phyloP scores from a whole-genome alignment of 2,113 vertebrate species.

The Barbus barbus region DNA sequence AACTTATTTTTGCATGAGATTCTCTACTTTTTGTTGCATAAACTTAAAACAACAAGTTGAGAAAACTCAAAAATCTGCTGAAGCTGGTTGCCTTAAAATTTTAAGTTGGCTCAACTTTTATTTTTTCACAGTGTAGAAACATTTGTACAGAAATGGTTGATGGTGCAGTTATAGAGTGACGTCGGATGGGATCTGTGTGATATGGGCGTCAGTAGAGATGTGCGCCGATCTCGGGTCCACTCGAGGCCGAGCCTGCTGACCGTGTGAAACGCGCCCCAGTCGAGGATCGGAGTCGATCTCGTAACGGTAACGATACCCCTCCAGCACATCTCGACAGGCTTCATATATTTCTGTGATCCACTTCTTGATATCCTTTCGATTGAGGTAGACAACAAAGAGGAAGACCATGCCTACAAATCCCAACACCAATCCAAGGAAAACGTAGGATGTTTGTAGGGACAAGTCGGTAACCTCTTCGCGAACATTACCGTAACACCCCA shows the following conservation, averaged over 20 bases:
- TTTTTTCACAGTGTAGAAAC: too few relatives aligned
- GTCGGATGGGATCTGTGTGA: constrained; percentile 59
- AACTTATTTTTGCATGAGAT: too few relatives aligned
- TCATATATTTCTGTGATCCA: constrained; percentile 74
- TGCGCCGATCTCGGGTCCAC: constrained; percentile 46
- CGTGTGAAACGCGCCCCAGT: constrained; percentile 22
- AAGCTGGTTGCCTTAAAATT: too few relatives aligned
- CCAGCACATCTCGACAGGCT: constrained; percentile 73
- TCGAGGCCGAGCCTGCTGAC: constrained; percentile 25
- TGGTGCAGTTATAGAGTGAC: constrained; percentile 11
- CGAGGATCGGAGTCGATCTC: constrained; percentile 78
- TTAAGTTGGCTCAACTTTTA: too few relatives aligned
- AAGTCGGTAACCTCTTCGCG: constrained; percentile 60
- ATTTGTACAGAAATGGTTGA: background rate
- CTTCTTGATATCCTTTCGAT: constrained; percentile 78
- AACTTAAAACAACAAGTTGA: too few relatives aligned
- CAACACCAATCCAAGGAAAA: constrained; percentile 75
- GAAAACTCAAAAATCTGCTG: too few relatives aligned
- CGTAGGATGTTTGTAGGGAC: constrained; percentile 76
- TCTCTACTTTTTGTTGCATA: too few relatives aligned
- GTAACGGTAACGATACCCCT: constrained; percentile 77
- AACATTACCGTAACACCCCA: constrained; percentile 66
- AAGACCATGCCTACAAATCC: constrained; percentile 79
- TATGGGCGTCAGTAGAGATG: constrained; percentile 59
- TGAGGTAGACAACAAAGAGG: constrained; percentile 80